Percentiles rank a stretch among this genome's conserved stretches.
phyloP scores from a whole-genome alignment of 2,797 vertebrate species.

The Cygnus olor region DNA sequence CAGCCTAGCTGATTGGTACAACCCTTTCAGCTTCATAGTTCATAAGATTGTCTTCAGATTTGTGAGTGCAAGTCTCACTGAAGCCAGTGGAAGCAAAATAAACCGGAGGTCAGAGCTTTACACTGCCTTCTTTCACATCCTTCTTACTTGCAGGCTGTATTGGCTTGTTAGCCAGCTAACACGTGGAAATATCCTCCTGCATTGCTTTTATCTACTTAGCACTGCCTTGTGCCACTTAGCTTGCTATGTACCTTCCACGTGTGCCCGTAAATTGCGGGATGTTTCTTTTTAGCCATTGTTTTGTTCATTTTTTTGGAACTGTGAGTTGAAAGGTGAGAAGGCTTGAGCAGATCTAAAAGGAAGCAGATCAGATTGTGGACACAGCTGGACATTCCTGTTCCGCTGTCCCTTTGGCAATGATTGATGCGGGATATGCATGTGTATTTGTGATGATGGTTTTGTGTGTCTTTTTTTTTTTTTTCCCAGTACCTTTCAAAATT shows the following conservation, averaged over 20 bases:
- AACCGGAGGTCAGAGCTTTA: background rate
- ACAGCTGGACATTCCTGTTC: background rate
- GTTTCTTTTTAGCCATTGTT: background rate
- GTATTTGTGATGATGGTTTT: background rate
- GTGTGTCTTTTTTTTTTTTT: background rate
- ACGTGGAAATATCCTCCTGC: background rate
- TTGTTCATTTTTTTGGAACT: background rate
- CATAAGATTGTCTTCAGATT: background rate
- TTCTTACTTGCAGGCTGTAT: background rate
- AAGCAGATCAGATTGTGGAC: background rate
- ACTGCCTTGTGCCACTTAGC: background rate
- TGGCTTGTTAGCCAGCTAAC: background rate
- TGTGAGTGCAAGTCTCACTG: background rate
- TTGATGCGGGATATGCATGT: background rate
- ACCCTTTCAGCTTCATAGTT: background rate
- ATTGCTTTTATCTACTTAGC: background rate
- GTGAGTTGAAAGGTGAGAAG: background rate
- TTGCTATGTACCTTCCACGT: rapidly evolving
- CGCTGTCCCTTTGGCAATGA: background rate
- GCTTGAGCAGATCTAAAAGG: background rate
- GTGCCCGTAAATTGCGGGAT: background rate
- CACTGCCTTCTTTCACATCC: background rate
- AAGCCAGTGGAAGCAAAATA: background rate
- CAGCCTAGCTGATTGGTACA: slow-evolving; percentile 1
- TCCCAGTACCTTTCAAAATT: background rate